Percentiles rank a stretch among this genome's conserved stretches.
Conservation (phyloP, 2,888 invertebrate species). For the Aspidiotus destructor region DNA sequence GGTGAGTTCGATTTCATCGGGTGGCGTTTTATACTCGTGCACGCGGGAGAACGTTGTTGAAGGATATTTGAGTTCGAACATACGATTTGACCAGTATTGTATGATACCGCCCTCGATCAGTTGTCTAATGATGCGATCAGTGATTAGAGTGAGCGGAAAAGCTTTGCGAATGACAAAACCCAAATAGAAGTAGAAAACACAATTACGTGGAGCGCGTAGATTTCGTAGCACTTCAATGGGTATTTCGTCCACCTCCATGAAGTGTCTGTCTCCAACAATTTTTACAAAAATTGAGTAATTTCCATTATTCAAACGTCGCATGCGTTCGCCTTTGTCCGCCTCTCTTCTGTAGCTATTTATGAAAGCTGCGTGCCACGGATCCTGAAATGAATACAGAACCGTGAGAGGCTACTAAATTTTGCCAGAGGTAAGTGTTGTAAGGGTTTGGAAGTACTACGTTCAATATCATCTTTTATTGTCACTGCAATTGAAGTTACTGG, state of each 20-base stretch:
- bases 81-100: conserved; percentile 34
- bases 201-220: conserved; percentile 29
- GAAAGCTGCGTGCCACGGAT: conserved; percentile 32
- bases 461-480: no score
- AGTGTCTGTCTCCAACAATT: conserved; percentile 32
- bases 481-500: no score
- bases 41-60: conserved; percentile 33
- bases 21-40: conserved; percentile 33
- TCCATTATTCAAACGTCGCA: conserved; percentile 26
- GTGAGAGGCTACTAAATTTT: no score
- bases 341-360: conserved; percentile 29
- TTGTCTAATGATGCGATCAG: conserved; percentile 31
- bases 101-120: conserved; percentile 35
- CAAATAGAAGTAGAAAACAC: conserved; percentile 30
- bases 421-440: no score
- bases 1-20: conserved; percentile 13
- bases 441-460: no score
- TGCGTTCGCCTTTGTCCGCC: conserved; percentile 21
- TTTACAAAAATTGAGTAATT: conserved; percentile 34
- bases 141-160: conserved; percentile 28
- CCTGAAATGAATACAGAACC: conserved; percentile 6
- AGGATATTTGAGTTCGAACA: conserved; percentile 25
- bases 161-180: conserved; percentile 31
- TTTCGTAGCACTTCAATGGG: conserved; percentile 31
- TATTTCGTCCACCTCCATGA: conserved; percentile 34